Evolutionary conservation across 2,888 invertebrate species (phyloP), one percentile per base, ranked within the genome.

Genomic region (Fragum whitleyi): DNA sequence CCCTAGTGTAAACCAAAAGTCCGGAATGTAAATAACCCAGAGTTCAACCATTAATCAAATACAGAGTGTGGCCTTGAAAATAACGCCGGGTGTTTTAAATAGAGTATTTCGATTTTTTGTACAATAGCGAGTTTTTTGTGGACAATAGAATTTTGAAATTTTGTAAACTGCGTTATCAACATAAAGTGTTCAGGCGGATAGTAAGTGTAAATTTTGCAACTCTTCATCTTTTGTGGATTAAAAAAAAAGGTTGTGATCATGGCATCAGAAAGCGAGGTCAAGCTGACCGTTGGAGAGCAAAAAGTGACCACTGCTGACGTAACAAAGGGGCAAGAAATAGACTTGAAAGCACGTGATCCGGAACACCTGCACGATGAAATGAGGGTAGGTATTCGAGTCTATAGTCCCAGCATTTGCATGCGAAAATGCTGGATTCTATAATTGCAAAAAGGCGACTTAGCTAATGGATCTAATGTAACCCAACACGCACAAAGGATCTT

Each of bases 261-360:
- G 77, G 68, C 61, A 7, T 16, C 53, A 11, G 79, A 73, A 55
- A 72, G 79, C 19, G 81, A 83, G 23, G 68, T 87, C n/a, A 82
- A 77, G 51, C 62, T 85, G 69, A 84, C 83, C 32, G 67, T 87
- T 21, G 84, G 82, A 3, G 78, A 80, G 29, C 72, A 81, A 42
- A 75, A 69, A 23, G 85, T 87, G 55, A 77, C 69, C 26, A 78
- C 80, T 1, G 73, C 57, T 16, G 87, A 87, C 42, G 85, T 86
- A 1, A 85, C 87, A 0, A 82, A 83, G 28, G 87, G 83, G 7
- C 72, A 82, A 36, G 80, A 79, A 29, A 74, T 88, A 14, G 86
- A 86, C 69, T 29, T 89, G 36, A 79, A 83, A 62, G 74, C 77
- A 23, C 62, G 89, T 28, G 89, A 89, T 47, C 89, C 89, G 0